Conservation (phyloP, 2,797 vertebrate genomes). For the Acanthis flammea region DNA sequence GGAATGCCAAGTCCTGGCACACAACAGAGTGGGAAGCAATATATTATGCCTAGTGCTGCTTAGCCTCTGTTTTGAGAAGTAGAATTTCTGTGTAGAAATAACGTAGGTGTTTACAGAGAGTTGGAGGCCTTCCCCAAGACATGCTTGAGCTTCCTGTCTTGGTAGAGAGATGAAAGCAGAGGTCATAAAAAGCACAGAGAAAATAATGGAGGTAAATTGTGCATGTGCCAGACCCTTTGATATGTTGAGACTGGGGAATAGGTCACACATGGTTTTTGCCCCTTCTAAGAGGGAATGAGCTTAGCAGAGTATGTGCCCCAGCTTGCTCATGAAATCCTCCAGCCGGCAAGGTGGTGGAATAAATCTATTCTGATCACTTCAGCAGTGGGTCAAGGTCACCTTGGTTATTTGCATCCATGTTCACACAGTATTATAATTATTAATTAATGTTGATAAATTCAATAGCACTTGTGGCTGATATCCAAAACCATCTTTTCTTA, state of each 20-base stretch:
- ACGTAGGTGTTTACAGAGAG: neutral
- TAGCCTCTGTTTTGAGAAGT: neutral
- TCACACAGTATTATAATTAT: neutral
- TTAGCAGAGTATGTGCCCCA: neutral
- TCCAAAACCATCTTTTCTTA: neutral
- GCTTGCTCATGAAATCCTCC: neutral
- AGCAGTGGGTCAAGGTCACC: neutral
- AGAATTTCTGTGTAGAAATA: neutral
- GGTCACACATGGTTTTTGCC: rapidly evolving
- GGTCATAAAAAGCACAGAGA: neutral
- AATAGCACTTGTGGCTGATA: neutral
- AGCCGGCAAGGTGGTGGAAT: neutral
- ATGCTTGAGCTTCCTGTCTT: neutral
- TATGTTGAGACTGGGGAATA: too few species aligned
- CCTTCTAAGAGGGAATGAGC: neutral
- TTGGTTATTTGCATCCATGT: neutral
- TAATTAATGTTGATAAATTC: neutral
- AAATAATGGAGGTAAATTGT: neutral
- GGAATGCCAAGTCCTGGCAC: neutral
- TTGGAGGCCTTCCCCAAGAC: neutral
- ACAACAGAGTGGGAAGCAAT: neutral
- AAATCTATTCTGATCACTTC: neutral
- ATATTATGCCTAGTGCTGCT: neutral
- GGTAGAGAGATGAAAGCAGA: neutral
- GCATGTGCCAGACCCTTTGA: neutral